These are phyloP conservation scores for Euspilapteryx auroguttella DNA, from an alignment of 2,888 invertebrate genomes.

Conservation along the genomic window DNA sequence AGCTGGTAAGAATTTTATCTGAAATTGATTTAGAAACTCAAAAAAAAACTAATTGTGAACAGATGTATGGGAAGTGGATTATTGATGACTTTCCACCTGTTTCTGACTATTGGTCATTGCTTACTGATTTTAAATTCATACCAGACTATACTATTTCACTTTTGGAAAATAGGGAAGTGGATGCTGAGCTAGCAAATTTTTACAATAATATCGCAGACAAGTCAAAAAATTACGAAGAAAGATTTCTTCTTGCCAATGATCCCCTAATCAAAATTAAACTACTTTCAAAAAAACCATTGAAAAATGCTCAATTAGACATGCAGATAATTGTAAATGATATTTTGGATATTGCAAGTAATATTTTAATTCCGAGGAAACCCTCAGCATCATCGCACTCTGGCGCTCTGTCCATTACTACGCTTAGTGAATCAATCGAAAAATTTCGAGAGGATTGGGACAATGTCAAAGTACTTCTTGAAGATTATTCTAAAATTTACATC, in stretches of 20 bases:
- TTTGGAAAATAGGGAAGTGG: constrained; percentile 48
- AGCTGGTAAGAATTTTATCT: constrained; percentile 29
- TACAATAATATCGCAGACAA: constrained; percentile 27
- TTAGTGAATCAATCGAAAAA: constrained; percentile 27
- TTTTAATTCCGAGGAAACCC: too few relatives aligned
- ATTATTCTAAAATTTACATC: constrained; percentile 26
- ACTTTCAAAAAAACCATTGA: constrained; percentile 9
- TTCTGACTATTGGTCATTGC: constrained; percentile 39
- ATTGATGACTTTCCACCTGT: constrained; percentile 62
- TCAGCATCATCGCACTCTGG: too few relatives aligned
- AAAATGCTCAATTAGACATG: constrained; percentile 12
- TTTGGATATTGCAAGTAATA: too few relatives aligned
- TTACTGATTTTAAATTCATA: constrained; percentile 34
- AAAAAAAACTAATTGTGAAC: constrained; percentile 16
- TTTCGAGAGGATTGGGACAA: constrained; percentile 32
- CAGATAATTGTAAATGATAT: constrained; percentile 16
- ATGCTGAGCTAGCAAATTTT: constrained; percentile 21
- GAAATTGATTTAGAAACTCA: constrained; percentile 25
- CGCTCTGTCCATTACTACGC: too few relatives aligned
- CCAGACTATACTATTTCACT: constrained; percentile 61
- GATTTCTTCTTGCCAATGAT: constrained; percentile 24
- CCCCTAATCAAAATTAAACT: constrained; percentile 27
- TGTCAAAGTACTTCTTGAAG: constrained; percentile 41
- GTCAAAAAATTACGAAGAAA: constrained; percentile 23
- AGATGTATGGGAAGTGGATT: constrained; percentile 57